phyloP scores from a whole-genome alignment of 2,888 invertebrate genomes.

The Polylopha cassiicola region DNA sequence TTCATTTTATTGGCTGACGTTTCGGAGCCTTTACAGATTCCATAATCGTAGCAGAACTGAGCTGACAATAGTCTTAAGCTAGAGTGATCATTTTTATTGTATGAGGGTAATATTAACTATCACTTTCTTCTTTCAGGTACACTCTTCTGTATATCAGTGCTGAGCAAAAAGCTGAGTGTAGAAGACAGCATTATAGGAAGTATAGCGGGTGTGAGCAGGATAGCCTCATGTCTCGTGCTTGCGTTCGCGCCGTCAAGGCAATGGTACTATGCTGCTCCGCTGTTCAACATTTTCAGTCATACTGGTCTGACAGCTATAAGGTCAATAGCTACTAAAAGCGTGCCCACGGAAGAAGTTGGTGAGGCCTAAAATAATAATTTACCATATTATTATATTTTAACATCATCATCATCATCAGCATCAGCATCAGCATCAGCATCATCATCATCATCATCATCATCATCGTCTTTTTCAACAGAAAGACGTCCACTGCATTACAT shows the following conservation, averaged over 20 bases:
- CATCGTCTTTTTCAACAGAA: no score
- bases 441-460: no score
- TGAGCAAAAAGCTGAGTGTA: constrained; percentile 60
- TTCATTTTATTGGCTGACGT: no score
- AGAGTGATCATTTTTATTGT: no score
- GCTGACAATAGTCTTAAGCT: no score
- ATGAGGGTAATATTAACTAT: no score
- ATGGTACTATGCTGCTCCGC: constrained; percentile 70
- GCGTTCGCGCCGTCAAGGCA: constrained; percentile 64
- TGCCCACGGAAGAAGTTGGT: constrained; percentile 76
- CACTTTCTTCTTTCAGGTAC: constrained; percentile 51
- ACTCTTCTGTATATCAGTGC: constrained; percentile 64
- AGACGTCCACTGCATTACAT: no score
- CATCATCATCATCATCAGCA: background rate
- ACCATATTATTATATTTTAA: background rate
- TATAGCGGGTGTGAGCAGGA: constrained; percentile 71
- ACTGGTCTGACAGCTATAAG: constrained; percentile 76
- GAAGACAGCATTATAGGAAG: constrained; percentile 70
- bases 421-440: no score
- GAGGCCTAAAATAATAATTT: constrained; percentile 27
- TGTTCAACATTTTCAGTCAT: constrained; percentile 73
- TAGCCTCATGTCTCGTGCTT: constrained; percentile 70
- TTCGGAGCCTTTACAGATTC: no score
- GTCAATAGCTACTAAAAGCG: constrained; percentile 76
- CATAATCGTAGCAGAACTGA: no score